These are phyloP conservation scores for Agriopis marginaria DNA, from an alignment of 2,888 invertebrate species.

Conservation along the genomic window DNA sequence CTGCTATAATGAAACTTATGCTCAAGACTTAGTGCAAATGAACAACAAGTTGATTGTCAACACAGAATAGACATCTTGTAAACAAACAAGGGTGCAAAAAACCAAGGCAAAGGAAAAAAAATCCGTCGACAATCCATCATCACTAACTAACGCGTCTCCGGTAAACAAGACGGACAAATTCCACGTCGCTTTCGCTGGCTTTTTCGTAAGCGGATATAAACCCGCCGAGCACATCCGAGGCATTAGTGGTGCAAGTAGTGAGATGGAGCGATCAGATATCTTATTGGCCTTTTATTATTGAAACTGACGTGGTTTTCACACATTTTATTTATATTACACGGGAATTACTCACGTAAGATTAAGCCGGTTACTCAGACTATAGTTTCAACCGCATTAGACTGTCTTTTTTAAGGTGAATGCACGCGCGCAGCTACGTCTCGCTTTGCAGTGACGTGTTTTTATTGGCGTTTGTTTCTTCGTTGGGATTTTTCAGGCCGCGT, in stretches of 20 bases:
- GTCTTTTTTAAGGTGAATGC: too few relatives aligned
- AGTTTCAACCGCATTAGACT: too few relatives aligned
- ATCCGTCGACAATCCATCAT: constrained; percentile 33
- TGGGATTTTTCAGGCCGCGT: too few relatives aligned
- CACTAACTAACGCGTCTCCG: constrained; percentile 41
- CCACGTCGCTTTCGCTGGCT: constrained; percentile 58
- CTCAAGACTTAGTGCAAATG: background rate
- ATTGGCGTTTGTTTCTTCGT: too few relatives aligned
- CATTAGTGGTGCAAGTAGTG: constrained; percentile 43
- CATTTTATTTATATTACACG: too few relatives aligned
- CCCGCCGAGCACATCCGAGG: constrained; percentile 63
- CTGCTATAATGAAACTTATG: too few relatives aligned
- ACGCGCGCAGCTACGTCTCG: too few relatives aligned
- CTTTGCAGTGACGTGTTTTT: too few relatives aligned
- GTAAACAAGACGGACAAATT: constrained; percentile 58
- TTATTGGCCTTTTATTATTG: too few relatives aligned
- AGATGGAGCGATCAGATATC: constrained; percentile 17
- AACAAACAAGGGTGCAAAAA: constrained; percentile 9
- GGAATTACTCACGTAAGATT: too few relatives aligned
- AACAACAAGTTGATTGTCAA: background rate
- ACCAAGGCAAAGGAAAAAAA: background rate
- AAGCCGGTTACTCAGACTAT: too few relatives aligned
- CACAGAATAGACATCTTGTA: background rate
- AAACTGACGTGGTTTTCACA: too few relatives aligned
- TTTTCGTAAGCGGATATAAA: constrained; percentile 75